Base-by-base conservation (phyloP, 2,797 vertebrate genomes). In the Myotis vivesi region DNA sequence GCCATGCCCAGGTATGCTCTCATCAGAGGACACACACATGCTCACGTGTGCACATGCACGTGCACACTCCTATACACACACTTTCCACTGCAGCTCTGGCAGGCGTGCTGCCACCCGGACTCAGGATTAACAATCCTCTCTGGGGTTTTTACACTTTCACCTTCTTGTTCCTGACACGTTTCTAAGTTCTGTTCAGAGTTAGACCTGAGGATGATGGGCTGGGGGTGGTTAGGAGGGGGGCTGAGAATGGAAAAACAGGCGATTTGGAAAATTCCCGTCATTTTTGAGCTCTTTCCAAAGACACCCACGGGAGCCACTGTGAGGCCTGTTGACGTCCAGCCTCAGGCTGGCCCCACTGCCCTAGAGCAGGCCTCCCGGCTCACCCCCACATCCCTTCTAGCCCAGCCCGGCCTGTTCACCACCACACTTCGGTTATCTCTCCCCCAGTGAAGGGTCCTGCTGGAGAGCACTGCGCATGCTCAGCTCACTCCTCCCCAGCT, bases 251-350 rank as follows among this genome's bases (percentile, higher is more conserved):
- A 89, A 97, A 95, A 57, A 19, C 41, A 93, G 49, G 9, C 8
- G 28, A 59, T 87, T 88, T 96, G 69, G 92, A 94, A 95, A 96
- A 95, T 55, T 10, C 30, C 44, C 87, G 44, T 94, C 12, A 76
- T 81, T 96, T 94, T 87, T 87, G 41, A 72, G n/a, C 64, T 93
- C 71, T 92, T 93, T 90, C 96, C 55, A 38, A 51, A 62, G 87
- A 90, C 20, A 20, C 28, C 41, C 5, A 15, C 1, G 7, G 36
- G 59, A 81, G 89, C 62, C 46, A n/a, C n/a, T 16, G 30, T 9
- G 25, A 73, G 62, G 57, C 66, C 46, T 57, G 53, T 13, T 0
- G 10, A 49, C 5, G 16, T 59, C 66, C 36, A 89, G 68, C 23
- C 33, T 66, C 9, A 4, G 51, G 59, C 51, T 38, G 38, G 76